These are phyloP conservation scores for Turdus rufiventris DNA, from an alignment of 2,113 vertebrate genomes.

Conservation along the genomic window DNA sequence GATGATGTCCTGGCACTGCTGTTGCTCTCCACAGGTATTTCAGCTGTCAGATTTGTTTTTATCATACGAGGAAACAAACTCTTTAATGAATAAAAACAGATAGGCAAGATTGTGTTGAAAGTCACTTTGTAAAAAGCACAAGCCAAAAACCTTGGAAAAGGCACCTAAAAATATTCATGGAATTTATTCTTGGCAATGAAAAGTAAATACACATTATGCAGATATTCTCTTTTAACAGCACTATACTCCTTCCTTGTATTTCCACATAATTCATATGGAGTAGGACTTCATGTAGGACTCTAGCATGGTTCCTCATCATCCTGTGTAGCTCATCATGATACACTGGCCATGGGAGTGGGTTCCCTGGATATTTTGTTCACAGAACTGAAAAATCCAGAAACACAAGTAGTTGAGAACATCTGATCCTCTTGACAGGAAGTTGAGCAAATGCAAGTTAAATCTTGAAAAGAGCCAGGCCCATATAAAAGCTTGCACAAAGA, in stretches of 20 bases:
- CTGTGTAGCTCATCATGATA: background rate
- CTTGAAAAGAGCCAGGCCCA: background rate
- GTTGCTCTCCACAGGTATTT: background rate
- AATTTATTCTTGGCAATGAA: slow-evolving; percentile 33
- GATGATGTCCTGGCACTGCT: background rate
- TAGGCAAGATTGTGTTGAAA: background rate
- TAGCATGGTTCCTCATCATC: background rate
- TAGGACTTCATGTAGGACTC: background rate
- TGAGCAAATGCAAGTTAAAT: background rate
- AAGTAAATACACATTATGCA: slow-evolving; percentile 2
- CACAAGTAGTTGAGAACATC: background rate
- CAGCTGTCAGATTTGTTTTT: background rate
- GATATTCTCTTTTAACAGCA: background rate
- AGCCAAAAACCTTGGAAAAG: slow-evolving; percentile 7
- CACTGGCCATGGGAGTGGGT: rapidly evolving
- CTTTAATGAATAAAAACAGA: slow-evolving; percentile 12
- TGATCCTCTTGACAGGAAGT: background rate
- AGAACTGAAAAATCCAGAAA: background rate
- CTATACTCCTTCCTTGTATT: background rate
- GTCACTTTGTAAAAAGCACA: background rate
- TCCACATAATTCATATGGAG: background rate
- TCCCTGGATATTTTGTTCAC: background rate
- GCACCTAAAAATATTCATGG: background rate
- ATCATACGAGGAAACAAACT: background rate
- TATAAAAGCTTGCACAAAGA: background rate